Conservation (phyloP, 2,797 vertebrate species). For the Hephaestus fuliginosus region DNA sequence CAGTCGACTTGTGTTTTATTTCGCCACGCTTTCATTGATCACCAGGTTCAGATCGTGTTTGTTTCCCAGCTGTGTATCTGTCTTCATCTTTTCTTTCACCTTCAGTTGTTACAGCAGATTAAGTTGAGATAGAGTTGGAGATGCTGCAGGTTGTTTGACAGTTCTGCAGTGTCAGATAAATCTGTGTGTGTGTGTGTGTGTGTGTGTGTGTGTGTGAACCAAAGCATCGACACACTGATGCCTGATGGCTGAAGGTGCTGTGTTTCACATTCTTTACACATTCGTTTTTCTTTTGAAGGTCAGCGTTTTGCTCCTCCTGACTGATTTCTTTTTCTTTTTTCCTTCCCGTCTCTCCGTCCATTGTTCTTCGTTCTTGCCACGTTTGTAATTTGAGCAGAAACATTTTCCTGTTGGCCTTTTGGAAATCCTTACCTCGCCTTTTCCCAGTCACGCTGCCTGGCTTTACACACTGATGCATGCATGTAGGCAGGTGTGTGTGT, state of each 20-base stretch:
- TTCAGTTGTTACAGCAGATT: not conserved
- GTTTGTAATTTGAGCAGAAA: constrained; percentile 41
- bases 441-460: constrained; percentile 20
- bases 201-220: constrained; percentile 8
- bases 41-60: not conserved
- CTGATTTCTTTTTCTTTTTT: not conserved
- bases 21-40: not conserved
- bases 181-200: constrained; percentile 2
- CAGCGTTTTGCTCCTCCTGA: constrained; percentile 47
- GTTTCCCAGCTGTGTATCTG: not conserved
- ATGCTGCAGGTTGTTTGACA: constrained; percentile 17
- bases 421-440: constrained; percentile 44
- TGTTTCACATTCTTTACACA: constrained; percentile 12
- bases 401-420: constrained; percentile 49
- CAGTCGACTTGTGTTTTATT: not conserved
- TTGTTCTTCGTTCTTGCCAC: constrained; percentile 26
- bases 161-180: constrained; percentile 27
- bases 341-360: not conserved
- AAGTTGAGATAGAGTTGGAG: not conserved
- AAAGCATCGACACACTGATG: constrained; percentile 42
- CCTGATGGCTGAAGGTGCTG: constrained; percentile 19
- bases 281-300: constrained; percentile 42
- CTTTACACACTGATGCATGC: constrained; percentile 2
- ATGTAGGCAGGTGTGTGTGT: constrained; percentile 22
- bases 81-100: not conserved